Conservation (phyloP, 2,797 vertebrate species). For the Poecilia velifera region DNA sequence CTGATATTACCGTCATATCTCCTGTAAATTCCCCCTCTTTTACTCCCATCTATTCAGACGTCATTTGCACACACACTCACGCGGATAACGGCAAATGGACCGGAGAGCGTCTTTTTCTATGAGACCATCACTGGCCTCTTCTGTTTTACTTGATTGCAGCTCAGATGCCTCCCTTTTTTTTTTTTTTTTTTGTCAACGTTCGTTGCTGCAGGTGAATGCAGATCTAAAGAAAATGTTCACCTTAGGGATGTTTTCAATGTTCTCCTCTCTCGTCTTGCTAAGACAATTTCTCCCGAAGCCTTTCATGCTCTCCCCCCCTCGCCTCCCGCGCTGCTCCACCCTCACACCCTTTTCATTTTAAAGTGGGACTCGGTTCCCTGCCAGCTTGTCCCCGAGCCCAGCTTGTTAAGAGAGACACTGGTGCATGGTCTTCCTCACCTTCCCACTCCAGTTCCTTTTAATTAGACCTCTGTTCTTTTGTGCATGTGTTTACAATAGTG, state of each 20-base stretch:
- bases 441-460: conserved; percentile 70
- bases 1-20: conserved; percentile 30
- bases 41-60: conserved; percentile 19
- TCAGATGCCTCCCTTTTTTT: conserved; percentile 65
- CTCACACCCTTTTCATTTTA: conserved; percentile 30
- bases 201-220: conserved; percentile 69
- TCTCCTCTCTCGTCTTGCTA: conserved; percentile 75
- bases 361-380: conserved; percentile 48
- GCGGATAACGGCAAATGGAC: conserved; percentile 8
- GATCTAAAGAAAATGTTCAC: conserved; percentile 65
- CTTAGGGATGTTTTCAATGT: conserved; percentile 63
- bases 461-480: conserved; percentile 71
- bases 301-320: conserved; percentile 51
- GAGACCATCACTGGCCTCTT: conserved; percentile 31
- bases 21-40: conserved; percentile 6
- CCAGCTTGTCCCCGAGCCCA: conserved; percentile 62
- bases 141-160: conserved; percentile 54
- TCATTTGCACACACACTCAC: conserved; percentile 18
- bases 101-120: conserved; percentile 25
- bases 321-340: conserved; percentile 14
- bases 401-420: conserved; percentile 75
- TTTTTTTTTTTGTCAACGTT: conserved; percentile 66
- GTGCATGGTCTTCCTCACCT: conserved; percentile 73
- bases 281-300: conserved; percentile 61
- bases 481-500: conserved; percentile 31